Conservation (phyloP, 2,113 vertebrate genomes). For the Otolemur garnettii region DNA sequence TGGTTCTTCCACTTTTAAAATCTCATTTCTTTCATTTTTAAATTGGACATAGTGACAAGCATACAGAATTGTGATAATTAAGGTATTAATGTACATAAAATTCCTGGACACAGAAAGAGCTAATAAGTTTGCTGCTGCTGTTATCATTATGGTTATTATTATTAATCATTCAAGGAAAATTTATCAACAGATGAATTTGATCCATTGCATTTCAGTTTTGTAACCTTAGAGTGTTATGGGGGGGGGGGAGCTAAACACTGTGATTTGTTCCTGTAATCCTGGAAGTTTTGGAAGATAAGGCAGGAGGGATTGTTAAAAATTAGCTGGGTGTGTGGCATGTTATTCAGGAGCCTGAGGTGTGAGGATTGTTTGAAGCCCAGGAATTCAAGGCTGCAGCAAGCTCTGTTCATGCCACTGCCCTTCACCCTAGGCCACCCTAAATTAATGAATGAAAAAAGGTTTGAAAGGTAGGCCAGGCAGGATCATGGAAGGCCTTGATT, state of each 20-base stretch:
- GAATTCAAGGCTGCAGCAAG: too few species aligned
- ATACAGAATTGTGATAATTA: not conserved
- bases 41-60: not conserved
- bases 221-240: not conserved
- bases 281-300: too few species aligned
- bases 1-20: not conserved
- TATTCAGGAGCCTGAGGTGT: too few species aligned
- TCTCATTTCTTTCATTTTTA: conserved; percentile 45
- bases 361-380: too few species aligned
- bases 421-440: too few species aligned
- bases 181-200: not conserved
- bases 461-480: conserved; percentile 2
- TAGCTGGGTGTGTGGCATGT: too few species aligned
- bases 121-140: not conserved
- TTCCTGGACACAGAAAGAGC: not conserved
- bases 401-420: too few species aligned
- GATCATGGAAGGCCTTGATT: not conserved
- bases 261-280: too few species aligned
- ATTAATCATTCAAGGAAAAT: conserved; percentile 26
- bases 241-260: too few species aligned
- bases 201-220: not conserved
- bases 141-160: not conserved
- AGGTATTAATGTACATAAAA: not conserved
- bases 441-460: not conserved
- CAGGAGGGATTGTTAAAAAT: too few species aligned